A percentile compares a stretch with the other conserved stretches of the same genome.
These are phyloP conservation scores for Glaucopsyche alexis DNA, from an alignment of 2,888 invertebrate genomes.

Conservation along the genomic window DNA sequence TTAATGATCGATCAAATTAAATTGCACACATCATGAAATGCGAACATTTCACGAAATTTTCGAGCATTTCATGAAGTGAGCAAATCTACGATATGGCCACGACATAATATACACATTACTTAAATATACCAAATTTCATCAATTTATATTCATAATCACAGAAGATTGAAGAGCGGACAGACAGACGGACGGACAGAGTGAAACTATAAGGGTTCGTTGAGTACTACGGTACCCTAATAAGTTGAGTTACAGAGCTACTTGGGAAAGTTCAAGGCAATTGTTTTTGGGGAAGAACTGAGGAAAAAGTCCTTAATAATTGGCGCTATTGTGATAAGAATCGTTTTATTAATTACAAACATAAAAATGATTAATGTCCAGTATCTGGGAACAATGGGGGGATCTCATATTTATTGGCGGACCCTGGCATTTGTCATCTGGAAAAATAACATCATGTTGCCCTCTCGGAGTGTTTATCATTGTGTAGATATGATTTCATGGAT, in stretches of 20 bases:
- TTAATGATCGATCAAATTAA: no score
- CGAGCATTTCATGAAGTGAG: no score
- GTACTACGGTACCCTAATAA: no score
- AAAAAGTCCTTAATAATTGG: constrained; percentile 34
- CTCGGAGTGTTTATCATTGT: constrained; percentile 2
- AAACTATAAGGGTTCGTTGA: no score
- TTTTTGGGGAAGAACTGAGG: constrained; percentile 13
- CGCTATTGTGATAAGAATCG: constrained; percentile 62
- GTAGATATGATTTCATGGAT: neutral
- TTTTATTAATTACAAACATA: constrained; percentile 77
- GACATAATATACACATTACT: no score
- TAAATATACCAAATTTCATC: no score
- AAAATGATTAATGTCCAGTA: constrained; percentile 74
- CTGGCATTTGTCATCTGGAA: constrained; percentile 69
- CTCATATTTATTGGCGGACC: constrained; percentile 69
- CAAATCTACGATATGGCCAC: no score
- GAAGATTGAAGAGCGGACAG: no score
- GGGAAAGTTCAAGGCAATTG: neutral
- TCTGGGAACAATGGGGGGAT: constrained; percentile 70
- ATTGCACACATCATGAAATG: no score
- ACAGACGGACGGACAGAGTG: no score
- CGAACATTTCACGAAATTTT: no score
- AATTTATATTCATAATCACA: no score
- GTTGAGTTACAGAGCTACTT: neutral
- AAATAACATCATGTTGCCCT: constrained; percentile 58